phyloP scores from a whole-genome alignment of 2,797 vertebrate genomes.

The Anolis apletophallus region DNA sequence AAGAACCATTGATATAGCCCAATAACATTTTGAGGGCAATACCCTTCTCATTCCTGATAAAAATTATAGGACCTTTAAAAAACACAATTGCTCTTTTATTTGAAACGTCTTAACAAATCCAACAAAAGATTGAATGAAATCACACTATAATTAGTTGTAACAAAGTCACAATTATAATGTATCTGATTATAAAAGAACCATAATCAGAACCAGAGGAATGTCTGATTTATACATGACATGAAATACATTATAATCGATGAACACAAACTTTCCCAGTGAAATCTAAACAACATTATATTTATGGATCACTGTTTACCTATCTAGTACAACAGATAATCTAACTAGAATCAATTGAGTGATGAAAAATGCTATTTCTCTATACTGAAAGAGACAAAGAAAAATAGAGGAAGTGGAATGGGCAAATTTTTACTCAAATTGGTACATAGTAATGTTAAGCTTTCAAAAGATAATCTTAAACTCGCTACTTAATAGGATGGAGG shows the following conservation, averaged over 20 bases:
- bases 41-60: background rate
- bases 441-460: background rate
- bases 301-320: background rate
- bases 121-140: conserved; percentile 25
- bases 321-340: background rate
- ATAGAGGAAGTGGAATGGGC: background rate
- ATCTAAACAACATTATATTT: background rate
- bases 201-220: background rate
- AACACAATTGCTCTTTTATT: background rate
- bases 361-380: background rate
- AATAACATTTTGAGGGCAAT: no score
- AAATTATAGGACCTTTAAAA: background rate
- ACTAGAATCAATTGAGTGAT: background rate
- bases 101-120: background rate
- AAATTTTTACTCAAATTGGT: background rate
- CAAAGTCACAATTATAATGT: conserved; percentile 5
- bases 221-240: background rate
- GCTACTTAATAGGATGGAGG: background rate
- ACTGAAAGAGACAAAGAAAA: background rate
- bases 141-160: background rate
- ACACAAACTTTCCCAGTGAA: background rate
- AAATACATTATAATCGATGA: background rate
- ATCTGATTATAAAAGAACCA: background rate
- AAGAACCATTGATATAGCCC: no score
- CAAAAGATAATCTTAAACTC: background rate